Evolutionary conservation across 2,797 vertebrate genomes (phyloP).

Genomic region (Cuniculus paca): DNA sequence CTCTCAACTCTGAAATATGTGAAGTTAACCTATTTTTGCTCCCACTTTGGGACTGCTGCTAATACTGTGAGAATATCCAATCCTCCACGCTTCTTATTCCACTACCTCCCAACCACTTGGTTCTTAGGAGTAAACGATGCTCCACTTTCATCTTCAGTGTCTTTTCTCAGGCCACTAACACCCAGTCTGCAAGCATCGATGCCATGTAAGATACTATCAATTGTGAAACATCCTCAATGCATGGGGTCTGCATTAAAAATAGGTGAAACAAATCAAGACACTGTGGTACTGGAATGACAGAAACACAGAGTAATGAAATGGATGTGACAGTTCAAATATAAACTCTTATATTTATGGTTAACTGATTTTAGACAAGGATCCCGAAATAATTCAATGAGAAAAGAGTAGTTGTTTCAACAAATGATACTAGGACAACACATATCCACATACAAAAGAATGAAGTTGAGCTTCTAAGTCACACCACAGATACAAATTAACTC

Average conservation of each 20-base stretch:
- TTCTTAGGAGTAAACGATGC: not conserved
- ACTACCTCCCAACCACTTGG: not conserved
- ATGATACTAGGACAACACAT: not conserved
- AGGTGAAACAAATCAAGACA: constrained; percentile 46
- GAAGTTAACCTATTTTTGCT: constrained; percentile 49
- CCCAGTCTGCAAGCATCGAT: not conserved
- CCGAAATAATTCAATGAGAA: constrained; percentile 15
- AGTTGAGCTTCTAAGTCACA: constrained; percentile 21
- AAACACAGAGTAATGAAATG: not conserved
- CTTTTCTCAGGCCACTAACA: constrained; percentile 20
- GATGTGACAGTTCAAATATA: not conserved
- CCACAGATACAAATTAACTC: constrained; percentile 28
- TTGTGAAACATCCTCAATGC: not conserved
- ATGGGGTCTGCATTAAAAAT: not conserved
- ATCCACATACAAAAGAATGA: not conserved
- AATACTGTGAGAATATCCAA: not conserved
- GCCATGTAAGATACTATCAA: constrained; percentile 3
- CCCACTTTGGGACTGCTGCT: not conserved
- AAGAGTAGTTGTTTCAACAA: constrained; percentile 3
- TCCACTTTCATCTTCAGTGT: not conserved
- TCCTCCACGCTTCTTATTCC: not conserved
- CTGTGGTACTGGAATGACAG: not conserved
- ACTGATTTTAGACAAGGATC: not conserved
- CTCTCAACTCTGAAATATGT: constrained; percentile 53
- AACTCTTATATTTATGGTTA: constrained; percentile 9